A percentile compares a stretch with the other conserved stretches of the same genome.
These are phyloP conservation scores for Nipponia nippon DNA, from an alignment of 2,113 vertebrate species.

Conservation along the genomic window DNA sequence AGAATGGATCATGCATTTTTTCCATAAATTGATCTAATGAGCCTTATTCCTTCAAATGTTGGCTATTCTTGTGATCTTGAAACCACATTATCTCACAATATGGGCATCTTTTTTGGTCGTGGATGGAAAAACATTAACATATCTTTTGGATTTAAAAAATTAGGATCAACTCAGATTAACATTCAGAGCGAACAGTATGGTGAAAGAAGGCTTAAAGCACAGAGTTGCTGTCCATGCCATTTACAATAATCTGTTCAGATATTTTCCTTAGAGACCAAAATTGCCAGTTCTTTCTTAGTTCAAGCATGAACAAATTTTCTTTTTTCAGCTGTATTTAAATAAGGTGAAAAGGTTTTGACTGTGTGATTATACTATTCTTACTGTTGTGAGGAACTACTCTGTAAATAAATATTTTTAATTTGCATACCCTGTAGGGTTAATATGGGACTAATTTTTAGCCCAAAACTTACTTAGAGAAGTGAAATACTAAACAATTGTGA, in stretches of 20 bases:
- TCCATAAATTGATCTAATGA: neutral
- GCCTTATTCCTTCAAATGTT: neutral
- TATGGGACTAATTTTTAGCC: neutral
- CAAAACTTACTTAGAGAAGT: neutral
- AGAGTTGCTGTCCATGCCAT: neutral
- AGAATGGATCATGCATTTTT: neutral
- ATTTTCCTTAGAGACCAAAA: neutral
- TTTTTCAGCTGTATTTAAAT: neutral
- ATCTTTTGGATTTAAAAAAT: neutral
- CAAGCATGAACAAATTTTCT: neutral
- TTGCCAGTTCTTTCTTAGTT: neutral
- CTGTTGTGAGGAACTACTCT: neutral
- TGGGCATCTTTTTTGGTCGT: neutral
- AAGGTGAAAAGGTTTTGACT: neutral
- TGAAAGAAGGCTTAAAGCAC: neutral
- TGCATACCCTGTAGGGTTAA: neutral
- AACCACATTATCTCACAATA: neutral
- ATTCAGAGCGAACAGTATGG: neutral
- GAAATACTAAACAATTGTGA: neutral
- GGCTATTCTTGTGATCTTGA: neutral
- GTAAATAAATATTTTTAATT: neutral
- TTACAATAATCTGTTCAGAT: neutral
- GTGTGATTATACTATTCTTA: neutral
- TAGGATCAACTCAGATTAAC: neutral
- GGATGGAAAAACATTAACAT: neutral